Conservation (phyloP, 1,140 invertebrate species). For the Bombus confusus region DNA sequence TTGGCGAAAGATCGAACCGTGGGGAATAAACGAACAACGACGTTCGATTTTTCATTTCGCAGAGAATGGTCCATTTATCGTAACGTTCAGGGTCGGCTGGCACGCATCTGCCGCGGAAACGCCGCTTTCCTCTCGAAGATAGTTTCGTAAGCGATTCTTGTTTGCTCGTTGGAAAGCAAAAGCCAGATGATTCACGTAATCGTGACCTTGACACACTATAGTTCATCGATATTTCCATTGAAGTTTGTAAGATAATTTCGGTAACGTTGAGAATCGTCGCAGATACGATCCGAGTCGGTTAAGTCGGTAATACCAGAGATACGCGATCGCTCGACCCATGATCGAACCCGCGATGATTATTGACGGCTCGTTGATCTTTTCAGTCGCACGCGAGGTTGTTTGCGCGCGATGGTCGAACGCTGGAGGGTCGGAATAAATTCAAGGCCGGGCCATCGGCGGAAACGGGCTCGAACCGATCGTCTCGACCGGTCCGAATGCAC, state of each 20-base stretch:
- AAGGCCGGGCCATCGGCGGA: background rate
- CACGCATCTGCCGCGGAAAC: constrained; percentile 46
- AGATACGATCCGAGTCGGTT: background rate
- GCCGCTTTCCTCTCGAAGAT: background rate
- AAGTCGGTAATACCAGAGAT: background rate
- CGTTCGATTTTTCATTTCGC: constrained; percentile 51
- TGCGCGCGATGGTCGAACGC: background rate
- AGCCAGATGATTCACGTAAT: background rate
- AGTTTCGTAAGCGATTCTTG: background rate
- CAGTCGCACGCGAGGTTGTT: background rate
- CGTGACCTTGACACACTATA: background rate
- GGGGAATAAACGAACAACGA: constrained; percentile 1
- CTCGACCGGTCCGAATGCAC: background rate
- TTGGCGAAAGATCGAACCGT: constrained; percentile 12
- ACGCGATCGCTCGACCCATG: background rate
- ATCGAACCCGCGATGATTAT: background rate
- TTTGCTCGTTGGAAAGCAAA: background rate
- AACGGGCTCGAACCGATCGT: background rate
- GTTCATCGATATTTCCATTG: background rate
- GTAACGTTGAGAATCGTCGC: background rate
- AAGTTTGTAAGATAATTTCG: no score
- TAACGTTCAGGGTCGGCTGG: background rate
- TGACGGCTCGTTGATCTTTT: constrained; percentile 10
- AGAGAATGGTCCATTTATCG: constrained; percentile 44
- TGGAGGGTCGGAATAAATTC: constrained; percentile 4